Percentiles rank a stretch among this genome's conserved stretches.
These are phyloP conservation scores for Abrostola tripartita DNA, from an alignment of 2,888 invertebrate species.

Conservation along the genomic window DNA sequence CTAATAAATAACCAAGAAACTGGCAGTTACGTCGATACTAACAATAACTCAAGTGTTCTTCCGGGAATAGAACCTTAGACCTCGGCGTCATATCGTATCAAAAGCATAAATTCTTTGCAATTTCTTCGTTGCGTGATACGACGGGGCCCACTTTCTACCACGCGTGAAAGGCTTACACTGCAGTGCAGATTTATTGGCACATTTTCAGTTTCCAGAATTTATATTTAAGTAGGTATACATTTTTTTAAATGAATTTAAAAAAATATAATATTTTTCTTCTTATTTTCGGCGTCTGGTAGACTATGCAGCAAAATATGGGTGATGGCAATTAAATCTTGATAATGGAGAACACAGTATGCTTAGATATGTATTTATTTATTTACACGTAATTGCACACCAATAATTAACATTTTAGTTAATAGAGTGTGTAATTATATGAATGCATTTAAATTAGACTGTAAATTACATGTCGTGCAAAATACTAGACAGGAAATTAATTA, in stretches of 20 bases:
- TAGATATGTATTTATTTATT: neutral
- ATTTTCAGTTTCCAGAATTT: neutral
- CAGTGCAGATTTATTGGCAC: conserved; percentile 55
- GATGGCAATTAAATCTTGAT: no score
- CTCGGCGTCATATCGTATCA: conserved; percentile 77
- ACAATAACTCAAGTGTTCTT: conserved; percentile 62
- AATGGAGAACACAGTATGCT: neutral
- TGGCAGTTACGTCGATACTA: conserved; percentile 47
- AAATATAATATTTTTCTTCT: neutral
- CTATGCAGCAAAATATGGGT: no score
- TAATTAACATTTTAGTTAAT: no score
- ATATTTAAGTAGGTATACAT: neutral
- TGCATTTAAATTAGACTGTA: no score
- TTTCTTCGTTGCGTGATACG: conserved; percentile 86
- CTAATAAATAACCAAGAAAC: conserved; percentile 41
- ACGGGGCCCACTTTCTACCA: conserved; percentile 86
- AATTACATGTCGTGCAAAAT: no score
- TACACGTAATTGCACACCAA: no score
- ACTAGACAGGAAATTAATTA: no score
- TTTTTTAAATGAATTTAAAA: neutral
- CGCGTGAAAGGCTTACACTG: conserved; percentile 84
- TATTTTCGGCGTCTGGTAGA: no score
- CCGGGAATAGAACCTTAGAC: conserved; percentile 75
- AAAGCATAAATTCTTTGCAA: conserved; percentile 87
- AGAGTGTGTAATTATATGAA: no score